Percentiles rank a stretch among this genome's conserved stretches.
Evolutionary conservation across 1,140 invertebrate genomes (phyloP).

Genomic region (Dolichoris vasculosae): DNA sequence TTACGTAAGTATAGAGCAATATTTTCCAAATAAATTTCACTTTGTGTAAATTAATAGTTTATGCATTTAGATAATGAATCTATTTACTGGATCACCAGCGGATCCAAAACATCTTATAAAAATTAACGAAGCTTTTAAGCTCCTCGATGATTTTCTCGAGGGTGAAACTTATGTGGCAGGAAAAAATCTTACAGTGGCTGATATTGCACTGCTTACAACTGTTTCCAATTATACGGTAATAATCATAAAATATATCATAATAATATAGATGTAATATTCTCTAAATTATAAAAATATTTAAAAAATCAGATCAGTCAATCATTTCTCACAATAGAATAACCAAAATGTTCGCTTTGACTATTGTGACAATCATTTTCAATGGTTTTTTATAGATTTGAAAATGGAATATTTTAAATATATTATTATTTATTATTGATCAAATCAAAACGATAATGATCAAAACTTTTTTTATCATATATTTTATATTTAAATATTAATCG

Average conservation of each 20-base stretch:
- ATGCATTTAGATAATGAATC: constrained; percentile 65
- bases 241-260: background rate
- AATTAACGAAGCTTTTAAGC: constrained; percentile 77
- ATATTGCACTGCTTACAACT: constrained; percentile 77
- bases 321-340: too few species aligned
- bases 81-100: constrained; percentile 78
- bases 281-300: background rate
- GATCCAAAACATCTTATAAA: constrained; percentile 80
- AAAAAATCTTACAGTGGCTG: constrained; percentile 83
- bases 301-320: too few species aligned
- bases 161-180: constrained; percentile 80
- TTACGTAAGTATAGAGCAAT: constrained; percentile 72
- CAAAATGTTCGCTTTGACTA: too few species aligned
- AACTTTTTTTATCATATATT: too few species aligned
- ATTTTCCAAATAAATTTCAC: background rate
- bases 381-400: background rate
- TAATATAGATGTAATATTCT: background rate
- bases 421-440: too few species aligned
- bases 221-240: constrained; percentile 76
- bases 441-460: too few species aligned
- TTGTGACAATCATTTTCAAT: constrained; percentile 1
- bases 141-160: constrained; percentile 82
- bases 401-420: too few species aligned
- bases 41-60: background rate
- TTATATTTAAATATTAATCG: too few species aligned